Base-by-base conservation (phyloP, 2,888 invertebrate genomes). In the Ecliptopera silaceata region DNA sequence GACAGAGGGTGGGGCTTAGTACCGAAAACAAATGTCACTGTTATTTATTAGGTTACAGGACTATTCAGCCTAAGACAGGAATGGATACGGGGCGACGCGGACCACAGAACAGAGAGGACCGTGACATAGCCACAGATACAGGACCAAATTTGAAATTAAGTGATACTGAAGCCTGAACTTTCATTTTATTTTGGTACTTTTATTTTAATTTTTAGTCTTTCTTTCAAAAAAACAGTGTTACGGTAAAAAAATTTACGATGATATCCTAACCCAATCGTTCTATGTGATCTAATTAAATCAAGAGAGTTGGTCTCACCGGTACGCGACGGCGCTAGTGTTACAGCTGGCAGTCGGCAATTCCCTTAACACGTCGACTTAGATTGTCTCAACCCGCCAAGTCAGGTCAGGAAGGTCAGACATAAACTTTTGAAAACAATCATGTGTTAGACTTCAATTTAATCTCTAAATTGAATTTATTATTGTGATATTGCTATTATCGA, bases 1-100 rank as follows among this genome's bases (percentile, higher is more conserved):
- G 86, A 86, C 86, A 81, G 89, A 91, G 90, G 90, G 90, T 89
- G 90, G 90, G 80, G 90, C 89, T 91, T 91, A 88, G 77, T 86
- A 85, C 87, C 85, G 81, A 88, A 91, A 90, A 91, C 90, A 90
- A 91, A 91, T 88, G 89, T 87, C 89, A 86, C 86, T 84, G 89
- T 89, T 89, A 91, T 91, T 91, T 89, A 91, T 89, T 89, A 86
- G 87, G 88, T 86, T 85, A 84, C 85, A 79, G 74, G 79, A 76
- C 82, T 83, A 87, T 86, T 86, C 84, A 82, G 86, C 82, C 83
- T 85, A 87, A 88, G 88, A 85, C 74, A 79, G 82, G 81, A 84
- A 82, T 79, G 74, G 78, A 71, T 69, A 65, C 56, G 69, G 71
- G 69, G 48, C 55, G 60, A 66, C 26, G 26, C 26, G 26, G 26